Base-by-base conservation (phyloP, 2,797 vertebrate species). In the Melanotaenia maccullochi region DNA sequence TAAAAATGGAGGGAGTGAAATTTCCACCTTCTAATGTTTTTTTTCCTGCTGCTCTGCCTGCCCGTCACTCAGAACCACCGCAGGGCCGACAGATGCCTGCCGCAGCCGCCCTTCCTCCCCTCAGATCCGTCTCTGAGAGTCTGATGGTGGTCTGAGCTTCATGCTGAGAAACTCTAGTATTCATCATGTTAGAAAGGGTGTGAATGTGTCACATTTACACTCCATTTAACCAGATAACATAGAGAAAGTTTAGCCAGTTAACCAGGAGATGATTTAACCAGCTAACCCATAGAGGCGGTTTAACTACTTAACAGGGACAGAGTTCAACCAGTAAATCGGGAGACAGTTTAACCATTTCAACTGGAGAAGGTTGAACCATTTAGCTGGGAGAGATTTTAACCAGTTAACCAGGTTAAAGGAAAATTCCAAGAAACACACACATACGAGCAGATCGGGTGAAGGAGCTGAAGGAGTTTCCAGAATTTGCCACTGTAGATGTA, bases 1-100 rank as follows among this genome's bases (percentile, higher is more conserved):
- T 96, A 94, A 95, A 95, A 96, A 95, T 94, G 94, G 93, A 94
- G 93, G 93, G 91, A 94, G 94, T 94, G 95, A 95, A 95, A 95
- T 94, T 94, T 94, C 94, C 94, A 94, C 93, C 94, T 95, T 96
- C 95, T 96, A 95, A 95, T 96, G 95, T 94, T 87, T 28, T 28
- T 94, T 54, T 96, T 86, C 94, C 95, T 93, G 95, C 95, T 95
- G 95, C 94, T 95, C 93, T 94, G 93, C 91, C 94, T 89, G 95
- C 93, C 94, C 90, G 16, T 38, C 77, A 87, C 94, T 86, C 92
- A 88, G 93, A 82, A 87, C 94, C 93, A 85, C 85, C 92, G 93
- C 93, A 93, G 91, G 94, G 92, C 93, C 94, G 92, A 94, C 85
- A 96, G 96, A 95, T 95, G 95, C 94, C 94, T 93, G 83, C 91